Evolutionary conservation across 2,797 vertebrate species (phyloP), one percentile per base, ranked within the genome.

Genomic region (Chelmon rostratus): DNA sequence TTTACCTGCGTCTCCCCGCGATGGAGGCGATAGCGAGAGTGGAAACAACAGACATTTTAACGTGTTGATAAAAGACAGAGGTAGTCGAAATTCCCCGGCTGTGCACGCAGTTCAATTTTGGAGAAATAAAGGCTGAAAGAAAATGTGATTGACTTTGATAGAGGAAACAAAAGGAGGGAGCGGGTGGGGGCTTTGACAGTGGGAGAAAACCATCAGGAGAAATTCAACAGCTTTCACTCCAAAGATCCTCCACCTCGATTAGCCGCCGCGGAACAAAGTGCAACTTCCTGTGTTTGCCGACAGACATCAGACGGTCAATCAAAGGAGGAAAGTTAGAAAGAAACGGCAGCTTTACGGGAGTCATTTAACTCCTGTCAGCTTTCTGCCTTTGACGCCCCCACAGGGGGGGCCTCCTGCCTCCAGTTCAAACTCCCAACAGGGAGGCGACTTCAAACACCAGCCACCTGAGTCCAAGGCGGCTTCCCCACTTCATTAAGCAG

Each of bases 401-500:
- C 78, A 44, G 76, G 38, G 54, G 53, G 38, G 42, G 42, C 63
- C 53, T 57, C 52, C 56, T 47, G 65, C 67, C 63, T 72, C 16
- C 21, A 57, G 81, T 73, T 91, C 87, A 80, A 72, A 73, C 70
- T 68, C 81, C 84, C 83, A 49, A 56, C 71, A 62, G 59, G 80
- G 67, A 53, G 8, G 66, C 47, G 18, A 1, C 90, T 88, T 88
- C 83, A 88, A 89, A 88, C 58, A 33, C 6, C 49, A 0, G 56
- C 13, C 81, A 74, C 82, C 83, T 46, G 78, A 73, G 78, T 83
- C 79, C 71, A 65, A 31, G 73, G 82, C 79, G 54, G 84, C 81
- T 65, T 82, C 84, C 58, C 63, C 31, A 53, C 68, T 83, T 88
- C 89, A 91, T 92, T 88, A 90, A 59, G 77, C 53, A 25, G 40